Base-by-base conservation (phyloP, 2,888 invertebrate species). In the Cantharis flavilabris region DNA sequence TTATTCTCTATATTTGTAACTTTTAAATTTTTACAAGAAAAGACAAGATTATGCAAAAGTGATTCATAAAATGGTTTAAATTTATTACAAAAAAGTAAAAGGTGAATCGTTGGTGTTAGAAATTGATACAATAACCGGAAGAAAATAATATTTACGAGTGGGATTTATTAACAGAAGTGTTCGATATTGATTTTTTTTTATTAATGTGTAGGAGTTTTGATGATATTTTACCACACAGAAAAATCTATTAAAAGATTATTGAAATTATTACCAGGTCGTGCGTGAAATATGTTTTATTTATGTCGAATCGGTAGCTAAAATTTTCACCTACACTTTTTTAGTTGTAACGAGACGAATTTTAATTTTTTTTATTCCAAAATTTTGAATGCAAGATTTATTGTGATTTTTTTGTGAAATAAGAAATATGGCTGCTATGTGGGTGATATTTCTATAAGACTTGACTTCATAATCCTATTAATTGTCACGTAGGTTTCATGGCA, bases 231-330 rank as follows among this genome's bases (percentile, higher is more conserved):
- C 75, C 75, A 70, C 75, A 70, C 75, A 71, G 64, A 49, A 65
- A 63, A 70, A 70, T 65, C 49, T 63, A 64, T 64, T 70, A 20
- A 73, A 69, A 71, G 67, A 71, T 76, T 76, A 73, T 76, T 76
- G 72, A 73, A 76, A 76, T 76, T 76, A 76, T 72, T 70, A 64
- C 73, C 30, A n/a, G n/a, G 49, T 49, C 49, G 49, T 49, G 23
- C 23, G 23, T 67, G 20, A 23, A 67, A 23, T 23, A 67, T 23
- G n/a, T 67, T 23, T 67, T 67, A 67, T 67, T 67, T 67, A 70
- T 72, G 63, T 70, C 67, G 62, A 71, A 71, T 64, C 76, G 71
- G 73, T 77, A 77, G 76, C 76, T 30, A 70, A 73, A 16, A 62
- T 64, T 71, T 18, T 62, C 71, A 69, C 76, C 73, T 26, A 73